Base-by-base conservation (phyloP, 2,888 invertebrate species). In the Meta bourneti region DNA sequence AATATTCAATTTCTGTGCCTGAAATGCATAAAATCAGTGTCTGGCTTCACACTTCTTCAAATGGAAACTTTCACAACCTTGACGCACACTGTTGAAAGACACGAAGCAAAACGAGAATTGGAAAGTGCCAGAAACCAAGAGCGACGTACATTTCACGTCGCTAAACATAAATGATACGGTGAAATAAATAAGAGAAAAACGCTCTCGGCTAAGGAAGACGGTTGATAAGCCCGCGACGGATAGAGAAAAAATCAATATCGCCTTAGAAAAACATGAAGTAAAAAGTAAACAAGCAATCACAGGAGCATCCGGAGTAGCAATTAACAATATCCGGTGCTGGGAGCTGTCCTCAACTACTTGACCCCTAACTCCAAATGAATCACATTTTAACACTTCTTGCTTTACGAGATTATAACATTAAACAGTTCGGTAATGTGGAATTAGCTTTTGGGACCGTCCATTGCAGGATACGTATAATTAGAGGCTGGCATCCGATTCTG, bases 241-340 rank as follows among this genome's bases (percentile, higher is more conserved):
- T 52, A 52, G 51, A 79, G 34, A 79, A 79, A 79, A 79, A 79
- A 79, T 79, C 61, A 79, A 75, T 84, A 74, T 54, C 84, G 74
- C 84, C 34, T 84, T 75, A 20, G 49, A 48, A 75, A 89, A 74
- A 81, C 81, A 81, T 72, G 11, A 51, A 52, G 11, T 9, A 72
- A 52, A n/a, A 77, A 54, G 48, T 61, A 87, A 77, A 75, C 19
- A 54, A 71, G 16, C 48, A 52, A 9, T 34, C 48, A 61, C 52
- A 16, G 52, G 52, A 70, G 87, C 91, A 91, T 91, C 91, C 91
- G 91, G 91, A 91, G 87, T 49, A 69, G 77, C 91, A 91, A 91
- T 91, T 91, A 87, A 82, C 87, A 54, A 87, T 91, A 91, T 91
- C 91, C 91, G 91, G 87, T 88, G 78, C 48, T 48, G n/a, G 78